Evolutionary conservation across 2,888 invertebrate genomes (phyloP), one percentile per base, ranked within the genome.

Genomic region (Leistus spinibarbis): DNA sequence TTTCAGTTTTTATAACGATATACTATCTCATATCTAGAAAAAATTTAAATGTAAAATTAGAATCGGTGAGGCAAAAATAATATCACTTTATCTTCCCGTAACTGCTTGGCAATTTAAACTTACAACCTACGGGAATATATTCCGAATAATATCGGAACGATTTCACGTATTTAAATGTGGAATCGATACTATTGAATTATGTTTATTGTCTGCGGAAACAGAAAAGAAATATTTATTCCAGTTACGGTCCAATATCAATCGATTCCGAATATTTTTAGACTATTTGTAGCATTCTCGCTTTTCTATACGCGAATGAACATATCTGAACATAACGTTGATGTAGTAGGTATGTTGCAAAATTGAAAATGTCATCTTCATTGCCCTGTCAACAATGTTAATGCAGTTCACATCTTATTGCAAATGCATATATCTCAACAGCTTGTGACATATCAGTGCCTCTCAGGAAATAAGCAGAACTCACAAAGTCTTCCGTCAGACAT

Each of bases 81-180:
- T 71, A 71, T 64, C 56, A 24, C 57, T 72, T 57, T 40, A 72
- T 72, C 72, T 66, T 72, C 53, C 56, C 13, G 20, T 19, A 60
- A 60, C 10, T 60, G 19, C 20, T n/a, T 19, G 60, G 20, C 60
- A 20, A 60, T 20, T 60, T 20, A 19, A 60, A 60, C 66, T 72
- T 72, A 65, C 56, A 53, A 54, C 57, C 23, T 24, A 24, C 22
- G 54, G 56, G 27, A 69, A 71, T 64, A 71, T 54, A 64, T 64
- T 71, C 56, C 24, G 56, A 54, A 72, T 72, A 65, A 65, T 72
- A 72, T 72, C 65, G 64, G 65, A 72, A 72, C 72, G 64, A 65
- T 72, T 72, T 56, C 66, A 57, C 65, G 24, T 24, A 19, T 40
- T 72, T 57, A 72, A 60, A 72, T 72, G 72, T 20, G 19, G 40